Evolutionary conservation across 2,113 vertebrate genomes (phyloP).

Genomic region (Azemiops feae): DNA sequence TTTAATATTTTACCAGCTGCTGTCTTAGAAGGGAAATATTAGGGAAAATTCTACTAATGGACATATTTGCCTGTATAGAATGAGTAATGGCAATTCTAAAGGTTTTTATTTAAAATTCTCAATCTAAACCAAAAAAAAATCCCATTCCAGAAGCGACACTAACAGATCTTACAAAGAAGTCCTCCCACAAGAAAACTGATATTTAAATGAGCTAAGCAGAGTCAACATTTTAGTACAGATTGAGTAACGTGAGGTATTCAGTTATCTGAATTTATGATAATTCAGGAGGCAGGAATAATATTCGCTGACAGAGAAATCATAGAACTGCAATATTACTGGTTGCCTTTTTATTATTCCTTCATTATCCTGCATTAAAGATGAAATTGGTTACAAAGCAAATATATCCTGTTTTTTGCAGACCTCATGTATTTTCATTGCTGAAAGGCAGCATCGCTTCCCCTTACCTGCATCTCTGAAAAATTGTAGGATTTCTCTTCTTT

Average conservation of each 20-base stretch:
- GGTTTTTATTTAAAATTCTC: background rate
- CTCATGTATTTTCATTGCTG: conserved; percentile 34
- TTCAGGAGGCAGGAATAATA: conserved; percentile 2
- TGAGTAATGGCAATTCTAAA: background rate
- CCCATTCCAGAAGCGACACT: background rate
- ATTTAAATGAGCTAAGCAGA: background rate
- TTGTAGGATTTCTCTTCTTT: conserved; percentile 5
- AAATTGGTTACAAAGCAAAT: conserved; percentile 42
- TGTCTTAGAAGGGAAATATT: background rate
- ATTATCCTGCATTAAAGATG: conserved; percentile 32
- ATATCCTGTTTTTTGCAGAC: conserved; percentile 30
- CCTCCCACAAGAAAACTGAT: background rate
- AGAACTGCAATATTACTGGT: conserved; percentile 34
- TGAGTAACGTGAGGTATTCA: conserved; percentile 1
- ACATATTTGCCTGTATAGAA: background rate
- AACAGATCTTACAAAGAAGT: background rate
- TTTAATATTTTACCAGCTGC: background rate
- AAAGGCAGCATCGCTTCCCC: conserved; percentile 12
- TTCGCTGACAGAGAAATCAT: conserved; percentile 14
- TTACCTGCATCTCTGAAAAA: conserved; percentile 19
- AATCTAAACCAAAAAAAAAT: background rate
- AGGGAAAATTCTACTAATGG: background rate
- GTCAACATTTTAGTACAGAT: background rate
- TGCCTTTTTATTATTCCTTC: conserved; percentile 24
- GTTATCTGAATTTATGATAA: background rate